phyloP scores from a whole-genome alignment of 2,888 invertebrate genomes.

The Scotopteryx bipunctaria region DNA sequence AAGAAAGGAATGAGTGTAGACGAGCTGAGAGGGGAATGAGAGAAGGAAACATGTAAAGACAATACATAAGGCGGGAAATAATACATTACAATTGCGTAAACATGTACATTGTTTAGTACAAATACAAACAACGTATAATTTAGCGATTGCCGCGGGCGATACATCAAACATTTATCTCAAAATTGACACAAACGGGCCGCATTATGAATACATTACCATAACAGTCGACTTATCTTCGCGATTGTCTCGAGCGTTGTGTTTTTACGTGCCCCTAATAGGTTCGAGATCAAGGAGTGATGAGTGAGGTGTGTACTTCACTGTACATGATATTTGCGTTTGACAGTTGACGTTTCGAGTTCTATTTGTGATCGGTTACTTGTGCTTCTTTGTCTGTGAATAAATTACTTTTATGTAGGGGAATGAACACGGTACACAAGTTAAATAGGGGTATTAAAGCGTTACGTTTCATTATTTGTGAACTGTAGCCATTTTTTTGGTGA shows the following conservation, averaged over 20 bases:
- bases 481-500: too few relatives aligned
- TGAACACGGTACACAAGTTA: too few relatives aligned
- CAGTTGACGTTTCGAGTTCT: constrained; percentile 9
- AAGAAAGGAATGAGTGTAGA: too few relatives aligned
- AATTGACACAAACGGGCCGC: constrained; percentile 31
- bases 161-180: constrained; percentile 27
- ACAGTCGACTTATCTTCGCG: constrained; percentile 25
- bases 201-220: constrained; percentile 38
- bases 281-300: constrained; percentile 4
- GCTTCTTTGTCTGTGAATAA: not conserved
- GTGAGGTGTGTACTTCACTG: not conserved
- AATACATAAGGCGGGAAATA: too few relatives aligned
- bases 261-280: not conserved
- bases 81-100: too few relatives aligned
- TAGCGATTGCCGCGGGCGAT: constrained; percentile 9
- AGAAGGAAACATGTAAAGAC: too few relatives aligned
- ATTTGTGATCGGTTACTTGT: not conserved
- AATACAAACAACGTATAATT: not conserved
- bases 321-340: constrained; percentile 4
- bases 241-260: constrained; percentile 10
- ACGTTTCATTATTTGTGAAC: too few relatives aligned
- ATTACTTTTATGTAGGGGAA: too few relatives aligned
- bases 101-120: constrained; percentile 5
- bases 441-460: too few relatives aligned
- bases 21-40: too few relatives aligned